phyloP scores from a whole-genome alignment of 2,797 vertebrate genomes.

The Moxostoma hubbsi region DNA sequence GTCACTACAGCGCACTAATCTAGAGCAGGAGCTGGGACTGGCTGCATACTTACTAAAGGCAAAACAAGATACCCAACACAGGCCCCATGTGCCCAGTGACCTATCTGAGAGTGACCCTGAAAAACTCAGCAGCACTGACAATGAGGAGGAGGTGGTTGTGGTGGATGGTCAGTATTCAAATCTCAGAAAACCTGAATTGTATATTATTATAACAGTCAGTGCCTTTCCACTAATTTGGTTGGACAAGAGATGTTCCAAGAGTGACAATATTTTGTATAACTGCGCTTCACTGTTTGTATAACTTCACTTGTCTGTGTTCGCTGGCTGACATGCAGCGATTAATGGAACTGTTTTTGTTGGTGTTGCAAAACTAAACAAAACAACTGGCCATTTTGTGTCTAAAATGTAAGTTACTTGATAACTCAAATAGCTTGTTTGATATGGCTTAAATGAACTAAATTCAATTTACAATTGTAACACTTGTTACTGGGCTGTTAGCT shows the following conservation, averaged over 20 bases:
- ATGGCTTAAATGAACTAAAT: neutral
- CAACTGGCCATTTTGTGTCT: too few species aligned
- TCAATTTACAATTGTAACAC: neutral
- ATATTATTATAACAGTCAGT: too few species aligned
- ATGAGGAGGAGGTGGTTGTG: conserved; percentile 87
- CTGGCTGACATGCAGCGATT: too few species aligned
- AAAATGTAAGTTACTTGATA: too few species aligned
- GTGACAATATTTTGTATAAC: too few species aligned
- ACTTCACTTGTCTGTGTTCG: too few species aligned
- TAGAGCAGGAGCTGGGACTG: conserved; percentile 96
- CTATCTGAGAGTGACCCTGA: conserved; percentile 90
- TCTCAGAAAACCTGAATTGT: neutral
- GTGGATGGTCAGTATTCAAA: conserved; percentile 79
- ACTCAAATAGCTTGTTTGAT: too few species aligned
- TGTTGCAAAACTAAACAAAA: too few species aligned
- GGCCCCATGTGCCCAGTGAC: conserved; percentile 75
- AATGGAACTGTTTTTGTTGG: too few species aligned
- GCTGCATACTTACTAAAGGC: conserved; percentile 90
- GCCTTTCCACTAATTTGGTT: too few species aligned
- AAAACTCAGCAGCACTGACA: conserved; percentile 93
- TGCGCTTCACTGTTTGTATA: too few species aligned
- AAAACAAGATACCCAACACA: conserved; percentile 75
- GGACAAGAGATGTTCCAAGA: too few species aligned
- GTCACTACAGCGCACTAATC: conserved; percentile 87
- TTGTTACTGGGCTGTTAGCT: neutral